Conservation (phyloP, 2,113 vertebrate species). For the Gobiocypris rarus region DNA sequence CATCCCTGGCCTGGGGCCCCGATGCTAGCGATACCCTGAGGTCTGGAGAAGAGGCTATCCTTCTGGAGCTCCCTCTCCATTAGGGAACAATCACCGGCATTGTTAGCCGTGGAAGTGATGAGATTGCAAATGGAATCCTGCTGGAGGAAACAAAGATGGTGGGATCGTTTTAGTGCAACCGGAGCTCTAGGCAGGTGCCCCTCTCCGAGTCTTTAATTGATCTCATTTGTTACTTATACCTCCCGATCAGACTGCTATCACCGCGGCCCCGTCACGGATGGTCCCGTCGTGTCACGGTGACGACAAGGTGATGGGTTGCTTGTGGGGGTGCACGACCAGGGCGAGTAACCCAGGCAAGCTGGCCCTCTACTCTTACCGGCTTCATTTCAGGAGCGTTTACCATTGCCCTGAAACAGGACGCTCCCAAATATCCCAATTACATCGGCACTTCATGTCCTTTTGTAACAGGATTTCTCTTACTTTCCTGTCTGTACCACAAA, state of each 20-base stretch:
- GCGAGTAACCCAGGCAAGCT: slow-evolving; percentile 67
- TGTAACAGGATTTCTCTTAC: slow-evolving; percentile 78
- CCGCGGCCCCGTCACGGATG: slow-evolving; percentile 78
- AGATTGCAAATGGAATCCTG: slow-evolving; percentile 80
- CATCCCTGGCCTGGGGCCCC: slow-evolving; percentile 68
- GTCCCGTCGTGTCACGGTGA: slow-evolving; percentile 73
- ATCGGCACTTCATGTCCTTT: slow-evolving; percentile 90
- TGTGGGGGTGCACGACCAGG: slow-evolving; percentile 58
- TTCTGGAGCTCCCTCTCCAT: slow-evolving; percentile 79
- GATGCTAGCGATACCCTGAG: slow-evolving; percentile 84
- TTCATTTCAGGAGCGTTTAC: slow-evolving; percentile 83
- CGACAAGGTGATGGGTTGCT: slow-evolving; percentile 37
- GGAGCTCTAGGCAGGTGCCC: slow-evolving; percentile 88
- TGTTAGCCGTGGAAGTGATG: slow-evolving; percentile 81
- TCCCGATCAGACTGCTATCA: slow-evolving; percentile 88
- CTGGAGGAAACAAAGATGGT: slow-evolving; percentile 84
- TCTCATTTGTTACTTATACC: slow-evolving; percentile 98
- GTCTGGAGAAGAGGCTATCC: slow-evolving; percentile 72
- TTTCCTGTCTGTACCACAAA: slow-evolving; percentile 75
- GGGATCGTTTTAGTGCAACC: slow-evolving; percentile 89
- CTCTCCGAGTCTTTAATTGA: slow-evolving; percentile 93
- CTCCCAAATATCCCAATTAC: slow-evolving; percentile 93
- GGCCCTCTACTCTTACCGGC: slow-evolving; percentile 83
- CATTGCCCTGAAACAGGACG: slow-evolving; percentile 84
- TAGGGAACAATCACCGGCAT: slow-evolving; percentile 86